Percentiles rank a stretch among this genome's conserved stretches.
Conservation (phyloP, 2,797 vertebrate species). For the Glyptemys insculpta region DNA sequence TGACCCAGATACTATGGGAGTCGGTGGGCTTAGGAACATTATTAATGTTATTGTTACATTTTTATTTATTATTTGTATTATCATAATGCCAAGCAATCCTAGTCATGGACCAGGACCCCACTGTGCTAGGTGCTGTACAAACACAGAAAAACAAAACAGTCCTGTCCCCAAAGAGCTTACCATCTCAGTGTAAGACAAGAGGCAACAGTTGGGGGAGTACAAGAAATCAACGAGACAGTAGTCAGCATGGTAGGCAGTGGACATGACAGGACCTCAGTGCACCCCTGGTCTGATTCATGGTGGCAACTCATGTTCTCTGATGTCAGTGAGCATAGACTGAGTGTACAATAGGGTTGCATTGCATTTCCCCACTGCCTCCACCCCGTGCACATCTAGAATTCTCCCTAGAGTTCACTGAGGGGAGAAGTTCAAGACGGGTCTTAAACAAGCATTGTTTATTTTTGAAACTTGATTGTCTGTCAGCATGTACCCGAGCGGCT, state of each 20-base stretch:
- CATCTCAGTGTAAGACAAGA: not conserved
- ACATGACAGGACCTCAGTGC: not conserved
- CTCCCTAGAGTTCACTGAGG: not conserved
- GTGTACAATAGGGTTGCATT: not conserved
- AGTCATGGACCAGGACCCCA: not conserved
- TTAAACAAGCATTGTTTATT: not conserved
- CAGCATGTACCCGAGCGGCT: slow-evolving; percentile 79
- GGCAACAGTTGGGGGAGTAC: not conserved
- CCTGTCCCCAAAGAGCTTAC: not conserved
- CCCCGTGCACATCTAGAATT: not conserved
- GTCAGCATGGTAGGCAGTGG: not conserved
- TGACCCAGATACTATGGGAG: not conserved
- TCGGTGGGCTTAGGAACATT: not conserved
- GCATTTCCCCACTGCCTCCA: not conserved
- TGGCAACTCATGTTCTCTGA: not conserved
- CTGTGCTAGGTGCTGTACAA: not conserved
- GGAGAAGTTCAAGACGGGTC: not conserved
- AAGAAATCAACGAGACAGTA: not conserved
- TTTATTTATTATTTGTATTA: not conserved
- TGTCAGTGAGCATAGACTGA: not conserved
- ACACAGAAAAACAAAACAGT: not conserved
- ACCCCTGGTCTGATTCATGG: not conserved
- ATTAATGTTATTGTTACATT: not conserved
- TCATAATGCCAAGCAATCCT: not conserved
- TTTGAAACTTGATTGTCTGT: slow-evolving; percentile 67